phyloP scores from a whole-genome alignment of 2,888 invertebrate genomes.

The Parascotia fuliginaria region DNA sequence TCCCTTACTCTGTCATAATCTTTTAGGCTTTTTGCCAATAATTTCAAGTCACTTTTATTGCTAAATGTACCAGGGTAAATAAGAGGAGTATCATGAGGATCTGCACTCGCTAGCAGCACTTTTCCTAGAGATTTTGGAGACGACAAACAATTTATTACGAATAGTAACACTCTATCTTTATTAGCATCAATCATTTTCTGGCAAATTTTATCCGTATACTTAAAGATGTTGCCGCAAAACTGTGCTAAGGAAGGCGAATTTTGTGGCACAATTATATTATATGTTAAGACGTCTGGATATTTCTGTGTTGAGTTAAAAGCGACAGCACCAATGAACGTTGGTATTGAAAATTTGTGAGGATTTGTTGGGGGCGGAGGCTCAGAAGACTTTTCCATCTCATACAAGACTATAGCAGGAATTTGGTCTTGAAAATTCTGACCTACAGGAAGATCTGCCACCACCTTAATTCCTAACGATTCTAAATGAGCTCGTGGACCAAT shows the following conservation, averaged over 20 bases:
- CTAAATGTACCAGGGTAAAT: slow-evolving; percentile 18
- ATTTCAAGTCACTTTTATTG: slow-evolving; percentile 37
- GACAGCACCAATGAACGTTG: background rate
- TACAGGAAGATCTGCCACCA: slow-evolving; percentile 24
- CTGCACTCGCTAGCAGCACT: slow-evolving; percentile 17
- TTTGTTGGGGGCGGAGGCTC: slow-evolving; percentile 14
- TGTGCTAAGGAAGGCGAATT: too few relatives aligned
- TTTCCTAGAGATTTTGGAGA: too few relatives aligned
- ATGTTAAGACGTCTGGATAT: too few relatives aligned
- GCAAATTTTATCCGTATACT: too few relatives aligned
- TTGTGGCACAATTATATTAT: too few relatives aligned
- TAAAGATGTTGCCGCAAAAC: too few relatives aligned
- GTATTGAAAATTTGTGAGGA: slow-evolving; percentile 34
- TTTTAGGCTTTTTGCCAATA: slow-evolving; percentile 34
- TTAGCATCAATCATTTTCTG: too few relatives aligned
- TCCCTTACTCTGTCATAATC: slow-evolving; percentile 45
- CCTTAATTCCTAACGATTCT: slow-evolving; percentile 13
- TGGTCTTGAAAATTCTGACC: slow-evolving; percentile 27
- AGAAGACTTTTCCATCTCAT: slow-evolving; percentile 11
- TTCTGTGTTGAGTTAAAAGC: too few relatives aligned
- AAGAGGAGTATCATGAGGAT: slow-evolving; percentile 42
- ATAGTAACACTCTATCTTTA: too few relatives aligned
- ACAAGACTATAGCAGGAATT: background rate
- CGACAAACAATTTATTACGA: too few relatives aligned
- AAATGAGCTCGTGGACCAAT: slow-evolving; percentile 19